Base-by-base conservation (phyloP, 2,888 invertebrate genomes). In the Dione juno region DNA sequence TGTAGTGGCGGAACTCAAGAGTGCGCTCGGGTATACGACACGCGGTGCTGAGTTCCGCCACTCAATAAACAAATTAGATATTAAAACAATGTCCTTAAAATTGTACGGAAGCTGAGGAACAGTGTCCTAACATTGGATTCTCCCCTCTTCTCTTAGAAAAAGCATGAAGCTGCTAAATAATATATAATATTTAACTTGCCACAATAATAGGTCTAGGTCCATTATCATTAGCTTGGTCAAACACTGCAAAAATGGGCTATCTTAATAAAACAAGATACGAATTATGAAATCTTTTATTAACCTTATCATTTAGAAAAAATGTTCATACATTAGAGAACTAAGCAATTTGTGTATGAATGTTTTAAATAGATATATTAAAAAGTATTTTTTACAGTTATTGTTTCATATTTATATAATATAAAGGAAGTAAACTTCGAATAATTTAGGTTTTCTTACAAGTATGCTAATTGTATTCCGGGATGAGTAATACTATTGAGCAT, bases 401-500 rank as follows among this genome's bases (percentile, higher is more conserved):
- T n/a, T 41, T 41, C 28, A 28, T 28, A 0, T 28, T 35, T 61
- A n/a, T 21, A 45, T n/a, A 6, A 11, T 28, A 14, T 41, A 43
- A 59, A 59, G 13, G 14, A 10, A 14, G 21, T 16, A 19, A 50
- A 7, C 0, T 19, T 19, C 19, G 13, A 40, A 40, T 28, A 41
- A 14, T 63, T 54, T 7, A 16, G 7, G 2, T 19, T 54, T 67
- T 71, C 57, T 43, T 66, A 52, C 53, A 58, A 63, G 65, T 59
- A 64, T 71, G 70, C 58, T 67, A 71, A 75, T 73, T 74, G 67
- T 69, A 53, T 72, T 74, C 74, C 70, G 70, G 68, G 59, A 61
- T 73, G 79, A 79, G 74, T 78, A 76, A 78, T 71, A 68, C 75
- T 72, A 77, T 75, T n/a, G n/a, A n/a, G n/a, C n/a, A n/a, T n/a